Evolutionary conservation across 2,888 invertebrate species (phyloP).

Genomic region (Exephanes ischioxanthus): DNA sequence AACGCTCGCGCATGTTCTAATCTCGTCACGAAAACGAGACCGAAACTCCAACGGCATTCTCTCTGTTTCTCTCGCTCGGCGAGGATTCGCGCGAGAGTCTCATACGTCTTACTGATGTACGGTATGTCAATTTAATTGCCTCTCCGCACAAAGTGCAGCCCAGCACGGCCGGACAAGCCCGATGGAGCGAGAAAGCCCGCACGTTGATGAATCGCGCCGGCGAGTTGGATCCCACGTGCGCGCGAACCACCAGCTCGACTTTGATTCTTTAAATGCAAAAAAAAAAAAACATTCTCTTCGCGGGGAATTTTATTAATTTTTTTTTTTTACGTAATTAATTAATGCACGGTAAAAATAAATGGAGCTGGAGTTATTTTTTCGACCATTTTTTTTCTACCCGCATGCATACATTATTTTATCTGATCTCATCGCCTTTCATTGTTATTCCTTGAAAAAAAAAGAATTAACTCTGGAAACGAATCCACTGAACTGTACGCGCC

Average conservation of each 20-base stretch:
- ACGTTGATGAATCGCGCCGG: conserved; percentile 59
- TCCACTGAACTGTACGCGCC: background rate
- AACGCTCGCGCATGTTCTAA: conserved; percentile 61
- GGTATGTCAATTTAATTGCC: conserved; percentile 79
- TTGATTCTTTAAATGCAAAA: conserved; percentile 31
- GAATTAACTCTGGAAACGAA: background rate
- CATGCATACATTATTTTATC: background rate
- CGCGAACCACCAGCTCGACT: conserved; percentile 18
- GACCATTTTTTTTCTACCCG: background rate
- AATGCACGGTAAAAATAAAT: background rate
- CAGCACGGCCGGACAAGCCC: conserved; percentile 3
- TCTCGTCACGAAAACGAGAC: conserved; percentile 65
- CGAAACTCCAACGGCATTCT: conserved; percentile 41
- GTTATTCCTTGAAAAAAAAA: background rate
- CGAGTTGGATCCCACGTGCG: conserved; percentile 58
- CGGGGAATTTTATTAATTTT: background rate
- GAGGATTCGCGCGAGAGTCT: conserved; percentile 46
- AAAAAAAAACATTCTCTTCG: background rate
- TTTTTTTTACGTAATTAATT: background rate
- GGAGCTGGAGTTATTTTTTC: background rate
- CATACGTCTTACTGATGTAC: conserved; percentile 77
- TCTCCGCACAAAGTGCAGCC: conserved; percentile 72
- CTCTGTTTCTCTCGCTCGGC: conserved; percentile 21
- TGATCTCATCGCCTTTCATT: background rate
- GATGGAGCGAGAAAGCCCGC: conserved; percentile 33